Evolutionary conservation across 30 jellyfish, hydroid and myxozoan species (phyloP), one percentile per base, ranked within the genome.

Genomic region (Rhopilema esculentum): DNA sequence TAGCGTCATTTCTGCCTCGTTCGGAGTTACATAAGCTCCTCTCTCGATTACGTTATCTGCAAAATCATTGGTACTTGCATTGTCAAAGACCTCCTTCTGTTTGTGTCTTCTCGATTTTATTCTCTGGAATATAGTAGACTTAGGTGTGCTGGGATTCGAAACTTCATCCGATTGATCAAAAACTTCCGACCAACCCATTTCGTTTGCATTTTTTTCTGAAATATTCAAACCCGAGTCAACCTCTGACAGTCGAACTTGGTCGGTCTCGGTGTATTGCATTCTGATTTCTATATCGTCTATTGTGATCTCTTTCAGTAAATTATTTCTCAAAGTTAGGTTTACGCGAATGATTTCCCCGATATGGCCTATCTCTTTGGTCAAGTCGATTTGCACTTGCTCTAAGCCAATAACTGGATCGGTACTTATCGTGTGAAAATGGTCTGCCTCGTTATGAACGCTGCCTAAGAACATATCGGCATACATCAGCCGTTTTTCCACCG

Each of bases 311-410:
- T 24, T 80, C 27, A 74, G 68, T 61, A 95, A 63, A 33, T 89
- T 79, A 52, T 83, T 88, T 19, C 73, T 22, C 4, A 95, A 21
- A 1, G 79, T 40, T 50, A 95, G 22, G 16, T 17, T 72, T 21
- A 95, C 97, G n/a, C 64, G 26, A 21, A 95, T 87, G 19, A 26
- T 40, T 26, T 95, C 99, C 20, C 99, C 99, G 40, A 91, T 81
- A 72, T 90, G 98, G 16, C 97, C 99, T 66, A 79, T 95, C 33
- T 87, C 96, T 62, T 90, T 90, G 66, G 62, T 85, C 69, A 95
- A 65, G 32, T 72, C 82, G 22, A 90, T 91, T 48, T 85, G 72
- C 49, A 87, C 93, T 25, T 72, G 90, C 33, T 84, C 90, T 1
- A 95, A 7, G 20, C 70, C 87, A 0, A 95, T 17, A 4, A 89